Evolutionary conservation across 2,888 invertebrate genomes (phyloP), one percentile per base, ranked within the genome.

Genomic region (Anorthoa munda): DNA sequence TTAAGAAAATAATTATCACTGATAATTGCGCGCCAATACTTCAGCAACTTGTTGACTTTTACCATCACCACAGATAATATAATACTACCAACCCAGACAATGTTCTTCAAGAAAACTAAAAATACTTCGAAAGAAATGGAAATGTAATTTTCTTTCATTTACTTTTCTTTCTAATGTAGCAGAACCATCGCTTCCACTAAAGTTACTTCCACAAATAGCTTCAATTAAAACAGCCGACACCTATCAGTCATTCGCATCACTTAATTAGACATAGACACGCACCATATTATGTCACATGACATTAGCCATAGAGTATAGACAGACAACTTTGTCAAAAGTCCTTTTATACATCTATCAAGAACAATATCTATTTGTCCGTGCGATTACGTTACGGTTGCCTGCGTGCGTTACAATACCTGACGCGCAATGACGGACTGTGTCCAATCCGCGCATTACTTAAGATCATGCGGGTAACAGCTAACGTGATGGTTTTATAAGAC

Each of bases 381-480:
- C 63, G 9, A 50, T 66, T 39, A 61, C 56, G 81, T 81, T 68
- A 82, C 72, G 39, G 9, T 9, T 39, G 76, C 63, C 50, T 69
- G 72, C 68, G 48, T 50, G 67, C 15, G 48, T 56, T 65, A 79
- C 69, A 75, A 73, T 77, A 75, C 68, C 71, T 63, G 75, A 61
- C 31, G 59, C 66, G 26, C 59, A 79, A 66, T 84, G 86, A 86
- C 67, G 69, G 76, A 77, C 66, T 83, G 81, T 81, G 58, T 56
- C 85, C 66, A 88, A 86, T 80, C 39, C 18, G 66, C 74, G 26
- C 60, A 66, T 70, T 50, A 65, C 64, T 58, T 66, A 84, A 72
- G 75, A 84, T 77, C 73, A 78, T 67, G 65, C 53, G n/a, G 46
- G 60, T 77, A 75, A 84, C 53, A 18, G 46, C 51, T 77, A 75